Percentiles rank a stretch among this genome's conserved stretches.
Evolutionary conservation across 2,888 invertebrate species (phyloP).

Genomic region (Pardosa pseudoannulata): DNA sequence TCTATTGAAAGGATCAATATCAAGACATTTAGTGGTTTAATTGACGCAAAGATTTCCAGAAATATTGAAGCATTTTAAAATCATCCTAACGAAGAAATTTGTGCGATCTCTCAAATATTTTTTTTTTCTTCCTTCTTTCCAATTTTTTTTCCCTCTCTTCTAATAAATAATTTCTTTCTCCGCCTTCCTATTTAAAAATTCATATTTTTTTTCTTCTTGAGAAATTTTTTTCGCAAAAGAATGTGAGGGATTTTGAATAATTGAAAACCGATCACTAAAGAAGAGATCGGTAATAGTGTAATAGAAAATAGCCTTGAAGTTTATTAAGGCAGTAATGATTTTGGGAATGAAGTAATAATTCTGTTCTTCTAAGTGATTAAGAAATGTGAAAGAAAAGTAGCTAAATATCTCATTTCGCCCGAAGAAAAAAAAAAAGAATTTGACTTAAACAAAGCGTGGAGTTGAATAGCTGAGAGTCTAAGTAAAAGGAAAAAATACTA

Average conservation of each 20-base stretch:
- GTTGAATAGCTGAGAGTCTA: neutral
- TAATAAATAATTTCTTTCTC: neutral
- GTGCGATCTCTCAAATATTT: neutral
- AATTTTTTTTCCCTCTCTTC: neutral
- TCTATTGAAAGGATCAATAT: constrained; percentile 34
- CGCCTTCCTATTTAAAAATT: neutral
- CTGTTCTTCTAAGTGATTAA: constrained; percentile 49
- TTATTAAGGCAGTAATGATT: constrained; percentile 53
- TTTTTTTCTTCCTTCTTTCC: neutral
- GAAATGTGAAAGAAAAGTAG: constrained; percentile 24
- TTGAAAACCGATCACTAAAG: constrained; percentile 61
- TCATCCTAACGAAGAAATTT: constrained; percentile 8
- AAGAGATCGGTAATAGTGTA: neutral
- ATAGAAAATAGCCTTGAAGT: constrained; percentile 28
- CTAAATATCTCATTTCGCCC: constrained; percentile 8
- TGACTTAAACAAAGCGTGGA: neutral
- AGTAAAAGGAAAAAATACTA: neutral
- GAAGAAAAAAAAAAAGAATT: too few relatives aligned
- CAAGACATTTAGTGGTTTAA: constrained; percentile 51
- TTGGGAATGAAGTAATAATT: constrained; percentile 64
- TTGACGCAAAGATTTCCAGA: constrained; percentile 35
- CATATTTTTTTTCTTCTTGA: neutral
- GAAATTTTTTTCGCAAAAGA: neutral
- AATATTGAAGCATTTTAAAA: constrained; percentile 12
- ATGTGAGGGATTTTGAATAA: constrained; percentile 58